A percentile compares a stretch with the other conserved stretches of the same genome.
Evolutionary conservation across 2,797 vertebrate species (phyloP).

Genomic region (Gymnothorax reevesii): DNA sequence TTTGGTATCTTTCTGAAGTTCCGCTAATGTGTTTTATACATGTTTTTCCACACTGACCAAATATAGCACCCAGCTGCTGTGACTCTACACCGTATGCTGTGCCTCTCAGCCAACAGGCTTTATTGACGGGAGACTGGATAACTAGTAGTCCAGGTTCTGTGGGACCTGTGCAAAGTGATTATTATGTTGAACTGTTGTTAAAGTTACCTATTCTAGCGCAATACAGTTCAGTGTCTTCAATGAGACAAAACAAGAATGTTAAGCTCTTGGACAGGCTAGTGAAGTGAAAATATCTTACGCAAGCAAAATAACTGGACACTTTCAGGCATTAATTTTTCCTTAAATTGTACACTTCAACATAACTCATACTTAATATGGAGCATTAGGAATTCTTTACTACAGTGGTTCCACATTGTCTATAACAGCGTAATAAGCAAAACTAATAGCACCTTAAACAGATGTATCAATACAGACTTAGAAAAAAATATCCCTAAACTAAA

Average conservation of each 20-base stretch:
- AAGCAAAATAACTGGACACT: not conserved
- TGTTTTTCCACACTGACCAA: not conserved
- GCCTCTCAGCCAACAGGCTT: not conserved
- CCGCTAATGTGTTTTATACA: too few relatives aligned
- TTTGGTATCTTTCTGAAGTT: not conserved
- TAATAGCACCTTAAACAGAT: too few relatives aligned
- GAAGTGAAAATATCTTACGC: not conserved
- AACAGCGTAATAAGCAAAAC: too few relatives aligned
- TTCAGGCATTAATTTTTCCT: not conserved
- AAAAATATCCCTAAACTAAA: not conserved
- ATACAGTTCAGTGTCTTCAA: not conserved
- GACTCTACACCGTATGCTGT: not conserved
- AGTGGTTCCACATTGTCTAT: too few relatives aligned
- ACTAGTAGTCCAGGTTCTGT: not conserved
- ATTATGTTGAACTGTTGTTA: not conserved
- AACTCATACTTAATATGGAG: not conserved
- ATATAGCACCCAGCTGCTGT: not conserved
- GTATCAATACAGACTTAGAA: not conserved
- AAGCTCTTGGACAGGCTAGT: not conserved
- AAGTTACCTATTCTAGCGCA: not conserved
- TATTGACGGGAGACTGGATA: not conserved
- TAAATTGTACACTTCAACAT: not conserved
- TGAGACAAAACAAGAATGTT: not conserved
- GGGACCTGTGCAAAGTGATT: not conserved
- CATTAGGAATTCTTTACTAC: not conserved